Evolutionary conservation across 2,113 vertebrate species (phyloP), one percentile per base, ranked within the genome.

Genomic region (Pimephales promelas): DNA sequence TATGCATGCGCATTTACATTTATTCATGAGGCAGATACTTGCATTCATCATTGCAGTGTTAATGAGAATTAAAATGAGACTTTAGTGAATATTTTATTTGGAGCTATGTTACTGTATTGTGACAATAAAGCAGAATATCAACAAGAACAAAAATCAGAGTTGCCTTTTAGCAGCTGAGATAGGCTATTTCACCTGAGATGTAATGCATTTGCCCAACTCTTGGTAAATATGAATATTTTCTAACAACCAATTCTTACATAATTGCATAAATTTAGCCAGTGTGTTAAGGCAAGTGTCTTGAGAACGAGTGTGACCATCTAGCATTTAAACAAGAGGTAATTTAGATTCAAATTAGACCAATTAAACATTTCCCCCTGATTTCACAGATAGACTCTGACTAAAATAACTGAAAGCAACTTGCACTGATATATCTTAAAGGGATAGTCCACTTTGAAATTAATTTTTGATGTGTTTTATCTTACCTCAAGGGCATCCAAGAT

Each of bases 21-120:
- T 45, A 79, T 62, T 79, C 76, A 79, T 11, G 75, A 61, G 75
- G 54, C 31, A 59, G n/a, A 40, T 5, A 26, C 22, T 26, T 78
- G 75, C 54, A 28, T 78, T 59, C 18, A 78, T 59, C 75, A 43
- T 59, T 57, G 40, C 20, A 18, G 36, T 61, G 75, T 43, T 78
- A 79, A 26, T 45, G 56, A 78, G 56, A 78, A 43, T 40, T 40
- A 57, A 31, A 59, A 36, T 26, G 59, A 59, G 4, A 26, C 28
- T 56, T 24, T 28, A 18, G 45, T 47, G 24, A 73, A 49, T 73
- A 16, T 61, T 61, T 45, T 18, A 61, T 59, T 78, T 20, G 2
- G 3, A 61, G n/a, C 13, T 73, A 18, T 26, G 43, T 43, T 77
- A 59, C 40, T 76, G 20, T 56, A 9, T 59, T 1, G 13, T 77